Evolutionary conservation across 2,113 vertebrate species (phyloP).

Genomic region (Catagonus wagneri): DNA sequence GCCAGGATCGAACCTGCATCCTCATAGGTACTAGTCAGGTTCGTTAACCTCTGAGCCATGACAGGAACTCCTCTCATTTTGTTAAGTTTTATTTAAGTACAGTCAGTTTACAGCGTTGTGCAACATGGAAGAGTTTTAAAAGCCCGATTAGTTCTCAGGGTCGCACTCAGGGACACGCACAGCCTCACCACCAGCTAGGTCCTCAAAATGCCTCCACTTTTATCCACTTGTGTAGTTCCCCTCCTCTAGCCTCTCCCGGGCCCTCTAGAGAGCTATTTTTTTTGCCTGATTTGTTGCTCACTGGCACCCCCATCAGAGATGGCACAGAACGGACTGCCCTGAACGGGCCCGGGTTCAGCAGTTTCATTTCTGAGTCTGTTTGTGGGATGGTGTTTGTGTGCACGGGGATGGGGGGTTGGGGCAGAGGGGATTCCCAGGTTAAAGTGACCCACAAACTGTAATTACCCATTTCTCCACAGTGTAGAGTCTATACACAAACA

Average conservation of each 20-base stretch:
- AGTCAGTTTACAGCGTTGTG: no score
- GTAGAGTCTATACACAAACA: not conserved
- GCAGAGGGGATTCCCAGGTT: not conserved
- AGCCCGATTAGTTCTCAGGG: not conserved
- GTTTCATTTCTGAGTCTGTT: not conserved
- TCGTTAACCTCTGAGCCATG: no score
- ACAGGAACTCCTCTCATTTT: no score
- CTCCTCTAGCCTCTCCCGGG: not conserved
- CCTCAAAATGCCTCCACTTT: not conserved
- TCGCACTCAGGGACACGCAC: not conserved
- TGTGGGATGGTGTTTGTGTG: not conserved
- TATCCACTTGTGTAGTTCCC: not conserved
- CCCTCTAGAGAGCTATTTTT: not conserved
- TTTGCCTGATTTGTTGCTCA: not conserved
- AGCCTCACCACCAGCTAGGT: not conserved
- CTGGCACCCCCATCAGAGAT: conserved; percentile 14
- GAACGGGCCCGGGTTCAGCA: not conserved
- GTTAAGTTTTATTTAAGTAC: no score
- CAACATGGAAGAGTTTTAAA: not conserved
- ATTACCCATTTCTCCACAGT: not conserved
- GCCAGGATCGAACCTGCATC: no score
- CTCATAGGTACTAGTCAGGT: no score
- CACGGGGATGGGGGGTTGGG: not conserved
- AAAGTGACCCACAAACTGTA: not conserved
- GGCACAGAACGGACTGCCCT: not conserved